Evolutionary conservation across 2,888 invertebrate species (phyloP).

Genomic region (Aphidoletes aphidimyza): DNA sequence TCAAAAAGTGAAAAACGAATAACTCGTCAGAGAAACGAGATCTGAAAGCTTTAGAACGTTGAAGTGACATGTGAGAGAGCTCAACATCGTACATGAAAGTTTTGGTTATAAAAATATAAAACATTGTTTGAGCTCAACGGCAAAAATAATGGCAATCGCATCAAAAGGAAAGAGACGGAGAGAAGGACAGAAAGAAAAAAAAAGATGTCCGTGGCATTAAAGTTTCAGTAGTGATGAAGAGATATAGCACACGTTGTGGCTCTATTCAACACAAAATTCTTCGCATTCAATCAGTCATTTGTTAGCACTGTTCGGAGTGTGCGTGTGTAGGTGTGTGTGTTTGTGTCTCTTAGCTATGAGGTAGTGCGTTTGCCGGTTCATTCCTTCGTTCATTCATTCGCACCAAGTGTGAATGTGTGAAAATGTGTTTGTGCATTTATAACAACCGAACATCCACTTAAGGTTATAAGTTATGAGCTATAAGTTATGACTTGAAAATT

Average conservation of each 20-base stretch:
- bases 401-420: constrained; percentile 13
- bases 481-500: constrained; percentile 31
- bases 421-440: constrained; percentile 34
- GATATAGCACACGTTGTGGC: not conserved
- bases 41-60: constrained; percentile 12
- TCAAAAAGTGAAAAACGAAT: constrained; percentile 15
- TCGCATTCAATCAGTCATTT: constrained; percentile 1
- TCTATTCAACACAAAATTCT: not conserved
- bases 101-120: constrained; percentile 5
- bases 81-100: constrained; percentile 5
- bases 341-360: no score
- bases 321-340: no score
- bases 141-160: not conserved
- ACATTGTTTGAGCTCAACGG: constrained; percentile 7
- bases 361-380: not conserved
- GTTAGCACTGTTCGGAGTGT: not conserved
- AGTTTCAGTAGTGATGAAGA: constrained; percentile 31
- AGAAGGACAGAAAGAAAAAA: not conserved
- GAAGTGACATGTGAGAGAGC: constrained; percentile 22
- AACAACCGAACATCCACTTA: constrained; percentile 23
- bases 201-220: not conserved
- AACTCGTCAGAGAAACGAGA: constrained; percentile 5
- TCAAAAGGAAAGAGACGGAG: not conserved
- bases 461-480: constrained; percentile 36
- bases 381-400: not conserved